Evolutionary conservation across 2,888 invertebrate species (phyloP), one percentile per base, ranked within the genome.

Genomic region (Stomorhina lunata): DNA sequence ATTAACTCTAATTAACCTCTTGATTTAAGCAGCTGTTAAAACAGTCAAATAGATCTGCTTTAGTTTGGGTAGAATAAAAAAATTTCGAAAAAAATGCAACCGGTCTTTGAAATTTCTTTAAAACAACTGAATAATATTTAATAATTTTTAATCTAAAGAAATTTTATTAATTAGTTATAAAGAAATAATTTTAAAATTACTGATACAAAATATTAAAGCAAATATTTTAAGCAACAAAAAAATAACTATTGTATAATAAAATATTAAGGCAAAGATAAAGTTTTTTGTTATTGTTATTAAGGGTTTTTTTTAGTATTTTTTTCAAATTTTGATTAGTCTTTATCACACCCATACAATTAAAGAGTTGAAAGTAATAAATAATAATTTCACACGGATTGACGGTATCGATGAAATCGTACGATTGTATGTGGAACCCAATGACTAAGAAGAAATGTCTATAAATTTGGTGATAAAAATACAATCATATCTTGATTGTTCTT

Each of bases 131-230:
- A 66, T 15, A 45, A 48, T 15, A 27, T 59, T 25, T 37, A 66
- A 40, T 34, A 50, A 6, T 27, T 20, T 68, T 66, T 76, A 68
- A 76, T 68, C 66, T 76, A 59, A 59, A 34, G 57, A 75, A 45
- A 66, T 34, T 66, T 10, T 2, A 17, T 34, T 55, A n/a, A 43
- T 45, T 20, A 3, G 17, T 1, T 5, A 22, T 27, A 17, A 66
- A 37, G 48, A 15, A 34, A 32, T 3, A 20, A 29, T 2, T 32
- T 29, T 43, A 20, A 50, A 50, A 34, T 25, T 37, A 45, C 12
- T 32, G 40, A 15, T 32, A 29, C 7, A 71, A 32, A 15, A 43
- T 10, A 25, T 4, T 37, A 43, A 65, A 43, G 20, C 43, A 55
- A 55, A 43, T 69, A 59, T 61, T 48, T 22, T 3, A 43, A 40